Conservation (phyloP, 64 coral and sea anemone genomes). For the Stichodactyla helianthus region DNA sequence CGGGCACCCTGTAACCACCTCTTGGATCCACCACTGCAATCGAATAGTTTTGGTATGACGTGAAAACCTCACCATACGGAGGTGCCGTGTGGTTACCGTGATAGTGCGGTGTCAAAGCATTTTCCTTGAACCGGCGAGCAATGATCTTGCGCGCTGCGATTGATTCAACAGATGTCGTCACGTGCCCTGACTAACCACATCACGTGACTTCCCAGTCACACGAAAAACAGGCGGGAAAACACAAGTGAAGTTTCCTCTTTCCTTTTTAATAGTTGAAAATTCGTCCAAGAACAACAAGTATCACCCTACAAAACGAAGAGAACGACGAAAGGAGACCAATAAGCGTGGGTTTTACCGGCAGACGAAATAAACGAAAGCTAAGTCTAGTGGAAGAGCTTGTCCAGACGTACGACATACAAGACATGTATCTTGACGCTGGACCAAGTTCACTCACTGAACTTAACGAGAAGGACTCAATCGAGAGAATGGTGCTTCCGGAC, state of each 20-base stretch:
- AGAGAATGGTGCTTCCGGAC: conserved; percentile 46
- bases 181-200: too few relatives aligned
- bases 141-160: too few relatives aligned
- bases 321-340: conserved; percentile 46
- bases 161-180: too few relatives aligned
- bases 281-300: conserved; percentile 44
- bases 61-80: too few relatives aligned
- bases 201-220: too few relatives aligned
- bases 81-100: too few relatives aligned
- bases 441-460: neutral
- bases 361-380: conserved; percentile 52
- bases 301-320: conserved; percentile 62
- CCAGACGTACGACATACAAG: conserved; percentile 84
- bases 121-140: too few relatives aligned
- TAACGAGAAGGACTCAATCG: neutral
- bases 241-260: neutral
- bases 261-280: conserved; percentile 66
- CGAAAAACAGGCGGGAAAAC: neutral
- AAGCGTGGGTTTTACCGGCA: conserved; percentile 38
- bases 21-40: too few relatives aligned
- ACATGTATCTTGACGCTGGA: conserved; percentile 52
- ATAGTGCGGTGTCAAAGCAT: too few relatives aligned
- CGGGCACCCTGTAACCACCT: too few relatives aligned
- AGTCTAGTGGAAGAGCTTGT: conserved; percentile 82
- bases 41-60: too few relatives aligned